Evolutionary conservation across 2,797 vertebrate genomes (phyloP), one percentile per base, ranked within the genome.

Genomic region (Toxotes lorentzi): DNA sequence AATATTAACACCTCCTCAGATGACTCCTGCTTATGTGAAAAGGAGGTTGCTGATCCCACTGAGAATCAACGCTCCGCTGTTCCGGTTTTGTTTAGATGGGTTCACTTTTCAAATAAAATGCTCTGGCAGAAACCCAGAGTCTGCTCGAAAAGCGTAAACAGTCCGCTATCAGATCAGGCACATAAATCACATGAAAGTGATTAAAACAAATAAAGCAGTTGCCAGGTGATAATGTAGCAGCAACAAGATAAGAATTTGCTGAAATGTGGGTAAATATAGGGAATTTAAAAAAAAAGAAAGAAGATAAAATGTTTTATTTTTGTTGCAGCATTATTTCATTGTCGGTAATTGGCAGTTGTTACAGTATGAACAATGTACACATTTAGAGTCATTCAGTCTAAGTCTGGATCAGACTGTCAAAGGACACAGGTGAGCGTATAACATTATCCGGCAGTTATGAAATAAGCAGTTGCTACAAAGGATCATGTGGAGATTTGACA

Each of bases 401-500:
- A 48, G 54, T 51, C 23, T 27, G 32, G 30, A 45, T 58, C 35
- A 48, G 51, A 38, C 6, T 41, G 4, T 62, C 27, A 47, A 53
- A 66, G 54, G 72, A 59, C 9, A 35, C 38, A 35, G 30, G 12
- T 34, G 47, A 77, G n/a, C 19, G 24, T 59, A 30, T 45, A 63
- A 50, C 32, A 23, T 62, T 47, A 73, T 48, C 47, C 60, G 54
- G 69, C 58, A 34, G 68, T 63, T 61, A 62, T 60, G 43, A 81
- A 85, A 80, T 65, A 72, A 76, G 58, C 7, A 4, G 41, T 43
- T 70, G 40, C 63, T 57, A 30, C 45, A 57, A 59, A 86, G 57
- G 47, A 12, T 54, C 69, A 60, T 59, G 40, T 72, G 40, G 54
- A 73, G 47, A 78, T 77, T 70, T 86, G 83, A 83, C 77, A 76